Percentiles rank a stretch among this genome's conserved stretches.
Evolutionary conservation across 2,113 vertebrate species (phyloP).

Genomic region (Brienomyrus longianalis): DNA sequence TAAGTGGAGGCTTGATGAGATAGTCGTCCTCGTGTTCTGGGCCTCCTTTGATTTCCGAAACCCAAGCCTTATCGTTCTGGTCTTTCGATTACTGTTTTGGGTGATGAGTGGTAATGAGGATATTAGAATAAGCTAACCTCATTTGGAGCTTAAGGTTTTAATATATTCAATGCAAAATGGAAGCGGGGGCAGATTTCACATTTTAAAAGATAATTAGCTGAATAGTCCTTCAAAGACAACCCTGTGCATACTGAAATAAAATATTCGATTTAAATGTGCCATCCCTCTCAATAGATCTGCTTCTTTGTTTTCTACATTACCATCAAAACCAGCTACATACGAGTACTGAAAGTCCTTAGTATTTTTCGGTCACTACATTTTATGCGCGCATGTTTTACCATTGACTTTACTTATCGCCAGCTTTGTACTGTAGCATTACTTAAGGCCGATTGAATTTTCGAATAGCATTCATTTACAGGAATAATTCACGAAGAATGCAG

Average conservation of each 20-base stretch:
- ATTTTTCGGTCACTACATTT: not conserved
- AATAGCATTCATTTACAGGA: not conserved
- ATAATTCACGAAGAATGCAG: conserved; percentile 1
- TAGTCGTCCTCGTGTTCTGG: not conserved
- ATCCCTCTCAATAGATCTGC: not conserved
- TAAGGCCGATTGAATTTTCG: not conserved
- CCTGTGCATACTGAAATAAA: not conserved
- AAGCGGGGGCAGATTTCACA: not conserved
- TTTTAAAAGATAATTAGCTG: not conserved
- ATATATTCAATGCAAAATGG: not conserved
- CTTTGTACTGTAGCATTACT: not conserved
- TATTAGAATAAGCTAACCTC: not conserved
- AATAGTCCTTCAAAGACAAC: not conserved
- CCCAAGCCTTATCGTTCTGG: not conserved
- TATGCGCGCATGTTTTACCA: not conserved
- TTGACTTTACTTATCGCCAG: not conserved
- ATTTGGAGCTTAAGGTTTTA: not conserved
- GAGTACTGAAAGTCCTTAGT: not conserved
- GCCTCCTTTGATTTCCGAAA: not conserved
- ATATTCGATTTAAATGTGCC: not conserved
- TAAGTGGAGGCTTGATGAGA: not conserved
- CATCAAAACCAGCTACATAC: not conserved
- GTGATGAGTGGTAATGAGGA: not conserved
- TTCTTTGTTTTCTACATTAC: not conserved
- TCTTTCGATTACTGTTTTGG: not conserved